Percentiles rank a stretch among this genome's conserved stretches.
phyloP scores from a whole-genome alignment of 2,113 vertebrate genomes.

The Prinia subflava region DNA sequence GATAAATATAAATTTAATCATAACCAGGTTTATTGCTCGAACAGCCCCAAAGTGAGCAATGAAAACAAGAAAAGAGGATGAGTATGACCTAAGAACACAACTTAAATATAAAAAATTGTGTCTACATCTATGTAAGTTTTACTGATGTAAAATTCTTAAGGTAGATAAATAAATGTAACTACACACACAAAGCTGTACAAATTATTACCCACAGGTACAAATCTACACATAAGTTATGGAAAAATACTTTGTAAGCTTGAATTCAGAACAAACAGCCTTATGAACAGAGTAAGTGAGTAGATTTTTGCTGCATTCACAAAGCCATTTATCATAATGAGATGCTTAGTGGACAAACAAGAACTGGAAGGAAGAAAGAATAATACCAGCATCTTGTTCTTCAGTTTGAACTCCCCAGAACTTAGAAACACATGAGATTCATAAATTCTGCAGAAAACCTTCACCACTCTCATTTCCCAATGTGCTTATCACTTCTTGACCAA shows the following conservation, averaged over 20 bases:
- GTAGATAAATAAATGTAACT: not conserved
- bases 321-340: not conserved
- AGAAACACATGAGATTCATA: not conserved
- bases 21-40: not conserved
- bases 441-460: not conserved
- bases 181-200: not conserved
- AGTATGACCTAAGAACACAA: not conserved
- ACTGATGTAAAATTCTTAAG: not conserved
- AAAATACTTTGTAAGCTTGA: not conserved
- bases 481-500: not conserved
- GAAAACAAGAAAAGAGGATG: not conserved
- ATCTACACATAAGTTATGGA: not conserved
- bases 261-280: not conserved
- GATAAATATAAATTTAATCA: not conserved
- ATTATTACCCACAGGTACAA: not conserved
- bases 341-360: not conserved
- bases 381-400: not conserved
- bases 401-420: not conserved
- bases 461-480: not conserved
- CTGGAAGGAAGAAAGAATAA: not conserved
- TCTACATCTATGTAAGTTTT: not conserved
- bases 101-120: not conserved
- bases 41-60: not conserved
- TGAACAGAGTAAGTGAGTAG: not conserved
- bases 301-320: not conserved